Evolutionary conservation across 1,140 invertebrate genomes (phyloP), one percentile per base, ranked within the genome.

Genomic region (Phortica variegata): DNA sequence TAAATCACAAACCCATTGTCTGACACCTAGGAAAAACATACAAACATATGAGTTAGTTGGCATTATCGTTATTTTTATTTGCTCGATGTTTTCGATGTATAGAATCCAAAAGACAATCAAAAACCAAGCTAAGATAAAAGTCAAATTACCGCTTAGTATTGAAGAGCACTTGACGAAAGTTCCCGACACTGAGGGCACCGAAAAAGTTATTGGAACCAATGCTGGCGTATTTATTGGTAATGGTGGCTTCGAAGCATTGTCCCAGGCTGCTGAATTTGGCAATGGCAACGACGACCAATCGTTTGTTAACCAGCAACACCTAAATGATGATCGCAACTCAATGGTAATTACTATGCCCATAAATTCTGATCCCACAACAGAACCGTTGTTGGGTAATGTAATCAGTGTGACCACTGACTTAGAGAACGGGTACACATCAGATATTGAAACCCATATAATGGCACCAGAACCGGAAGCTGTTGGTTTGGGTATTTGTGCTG

Each of bases 101-200:
- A 23, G 43, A 7, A 47, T 26, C 10, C 66, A 58, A 34, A 56
- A 53, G 19, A 63, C 58, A 37, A 51, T 42, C 10, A 48, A 46
- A 13, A 63, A 69, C 29, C 69, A 69, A 65, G 60, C 63, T 0
- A 61, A 68, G 13, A 68, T 68, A 17, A 52, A 52, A 4, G 10
- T 60, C 16, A 54, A 52, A 19, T 42, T 68, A 41, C 63, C 63
- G 8, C 47, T 50, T 12, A 65, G 63, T 0, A 52, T 58, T 12
- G 63, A 66, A 20, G 47, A 32, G 0, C 31, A 55, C 5, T 10
- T n/a, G 5, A 26, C 23, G 2, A 69, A 68, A 47, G 55, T 62
- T 0, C 54, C 44, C 16, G 57, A 69, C 13, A 44, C 40, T 3
- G 31, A 37, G 9, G n/a, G 36, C 6, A 43, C 21, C 26, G 34